A percentile compares a stretch with the other conserved stretches of the same genome.
These are phyloP conservation scores for Neocloeon triangulifer DNA, from an alignment of 1,140 invertebrate species.

Conservation along the genomic window DNA sequence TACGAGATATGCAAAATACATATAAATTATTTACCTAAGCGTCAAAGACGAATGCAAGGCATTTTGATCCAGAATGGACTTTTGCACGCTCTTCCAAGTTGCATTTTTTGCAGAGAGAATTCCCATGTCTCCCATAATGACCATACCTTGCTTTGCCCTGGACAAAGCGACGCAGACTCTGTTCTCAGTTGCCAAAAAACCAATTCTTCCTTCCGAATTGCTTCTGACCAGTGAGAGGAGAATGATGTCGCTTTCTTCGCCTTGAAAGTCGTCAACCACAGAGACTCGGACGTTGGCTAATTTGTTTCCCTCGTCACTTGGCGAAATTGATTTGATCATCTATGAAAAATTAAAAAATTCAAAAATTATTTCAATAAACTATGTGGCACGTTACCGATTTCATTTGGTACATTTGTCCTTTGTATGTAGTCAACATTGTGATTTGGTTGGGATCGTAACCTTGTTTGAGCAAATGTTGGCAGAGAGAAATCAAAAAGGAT, in stretches of 20 bases:
- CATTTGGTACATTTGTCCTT: conserved; percentile 22
- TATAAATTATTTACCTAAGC: conserved; percentile 20
- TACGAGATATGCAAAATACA: no score
- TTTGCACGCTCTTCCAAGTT: conserved; percentile 7
- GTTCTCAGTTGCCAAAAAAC: conserved; percentile 27
- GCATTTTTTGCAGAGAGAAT: conserved; percentile 12
- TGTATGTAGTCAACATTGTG: conserved; percentile 41
- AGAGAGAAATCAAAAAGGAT: conserved; percentile 25
- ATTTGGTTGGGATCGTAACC: conserved; percentile 30
- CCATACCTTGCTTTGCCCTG: conserved; percentile 27
- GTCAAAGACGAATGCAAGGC: conserved; percentile 1
- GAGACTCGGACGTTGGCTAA: conserved; percentile 17
- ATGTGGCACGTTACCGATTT: no score
- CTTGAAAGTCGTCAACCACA: conserved; percentile 31
- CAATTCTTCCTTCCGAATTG: conserved; percentile 19
- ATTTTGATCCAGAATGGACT: conserved; percentile 3
- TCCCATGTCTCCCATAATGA: conserved; percentile 26
- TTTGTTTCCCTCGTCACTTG: no score
- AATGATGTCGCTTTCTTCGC: conserved; percentile 34
- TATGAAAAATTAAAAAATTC: no score
- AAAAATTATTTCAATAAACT: no score
- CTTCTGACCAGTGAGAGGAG: conserved; percentile 30
- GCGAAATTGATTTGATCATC: no score
- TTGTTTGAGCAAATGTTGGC: conserved; percentile 32
- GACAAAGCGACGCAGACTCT: conserved; percentile 31